Conservation (phyloP, 2,113 vertebrate genomes). For the Nyctibius bracteatus region DNA sequence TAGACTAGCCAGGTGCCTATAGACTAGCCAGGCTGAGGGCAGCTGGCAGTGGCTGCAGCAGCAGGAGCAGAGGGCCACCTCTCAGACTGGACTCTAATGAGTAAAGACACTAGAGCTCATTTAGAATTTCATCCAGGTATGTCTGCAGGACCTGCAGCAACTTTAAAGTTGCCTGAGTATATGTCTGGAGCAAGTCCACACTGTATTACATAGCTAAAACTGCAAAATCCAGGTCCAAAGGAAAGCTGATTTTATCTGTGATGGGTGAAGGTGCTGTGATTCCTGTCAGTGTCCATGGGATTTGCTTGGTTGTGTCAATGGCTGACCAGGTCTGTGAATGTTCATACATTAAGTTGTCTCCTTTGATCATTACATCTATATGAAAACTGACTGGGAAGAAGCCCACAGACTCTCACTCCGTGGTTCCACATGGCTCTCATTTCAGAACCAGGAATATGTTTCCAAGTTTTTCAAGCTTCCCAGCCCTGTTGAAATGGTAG, state of each 20-base stretch:
- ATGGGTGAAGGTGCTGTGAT: neutral
- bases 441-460: neutral
- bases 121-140: neutral
- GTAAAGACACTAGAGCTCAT: neutral
- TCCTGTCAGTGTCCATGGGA: neutral
- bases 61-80: neutral
- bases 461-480: neutral
- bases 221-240: neutral
- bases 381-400: neutral
- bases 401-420: fast-evolving
- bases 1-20: no score
- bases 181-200: neutral
- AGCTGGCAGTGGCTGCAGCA: neutral
- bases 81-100: neutral
- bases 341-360: neutral
- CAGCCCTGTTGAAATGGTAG: neutral
- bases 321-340: neutral
- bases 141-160: neutral
- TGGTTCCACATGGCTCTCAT: neutral
- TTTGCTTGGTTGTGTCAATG: neutral
- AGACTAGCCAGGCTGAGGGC: neutral
- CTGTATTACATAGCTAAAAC: neutral
- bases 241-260: neutral
- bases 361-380: neutral
- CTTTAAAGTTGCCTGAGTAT: neutral